Evolutionary conservation across 2,797 vertebrate genomes (phyloP).

Genomic region (Platalea minor): DNA sequence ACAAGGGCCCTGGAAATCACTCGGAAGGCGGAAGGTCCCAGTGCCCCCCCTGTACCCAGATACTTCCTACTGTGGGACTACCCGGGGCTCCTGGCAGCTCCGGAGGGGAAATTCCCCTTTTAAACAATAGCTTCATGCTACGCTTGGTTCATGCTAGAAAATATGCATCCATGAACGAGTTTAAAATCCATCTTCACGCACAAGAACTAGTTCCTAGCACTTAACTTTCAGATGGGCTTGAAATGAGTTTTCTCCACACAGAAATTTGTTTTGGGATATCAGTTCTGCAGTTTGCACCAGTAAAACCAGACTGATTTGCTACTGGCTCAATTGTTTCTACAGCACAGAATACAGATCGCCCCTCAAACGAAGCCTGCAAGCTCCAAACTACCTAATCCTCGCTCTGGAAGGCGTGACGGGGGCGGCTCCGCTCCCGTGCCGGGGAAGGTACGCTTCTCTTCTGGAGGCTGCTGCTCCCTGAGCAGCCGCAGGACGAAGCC

Average conservation of each 20-base stretch:
- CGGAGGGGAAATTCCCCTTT: not conserved
- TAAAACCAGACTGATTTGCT: not conserved
- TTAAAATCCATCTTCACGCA: not conserved
- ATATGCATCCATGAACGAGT: not conserved
- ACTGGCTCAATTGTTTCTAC: not conserved
- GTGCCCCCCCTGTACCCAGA: not conserved
- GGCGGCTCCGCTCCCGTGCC: not conserved
- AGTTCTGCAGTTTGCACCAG: not conserved
- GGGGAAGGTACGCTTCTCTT: not conserved
- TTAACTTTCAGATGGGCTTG: not conserved
- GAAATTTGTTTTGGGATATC: rapidly evolving
- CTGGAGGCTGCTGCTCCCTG: not conserved
- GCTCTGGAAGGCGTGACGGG: rapidly evolving
- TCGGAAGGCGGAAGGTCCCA: not conserved
- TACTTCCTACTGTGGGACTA: not conserved
- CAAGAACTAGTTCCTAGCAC: not conserved
- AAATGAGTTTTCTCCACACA: not conserved
- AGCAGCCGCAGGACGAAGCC: not conserved
- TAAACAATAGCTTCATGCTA: not conserved
- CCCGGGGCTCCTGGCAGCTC: not conserved
- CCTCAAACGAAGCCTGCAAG: not conserved
- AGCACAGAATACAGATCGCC: not conserved
- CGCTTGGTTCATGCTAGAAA: rapidly evolving
- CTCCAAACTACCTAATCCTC: not conserved
- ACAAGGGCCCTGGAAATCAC: not conserved